Conservation (phyloP, 2,113 vertebrate species). For the Notothenia rossii region DNA sequence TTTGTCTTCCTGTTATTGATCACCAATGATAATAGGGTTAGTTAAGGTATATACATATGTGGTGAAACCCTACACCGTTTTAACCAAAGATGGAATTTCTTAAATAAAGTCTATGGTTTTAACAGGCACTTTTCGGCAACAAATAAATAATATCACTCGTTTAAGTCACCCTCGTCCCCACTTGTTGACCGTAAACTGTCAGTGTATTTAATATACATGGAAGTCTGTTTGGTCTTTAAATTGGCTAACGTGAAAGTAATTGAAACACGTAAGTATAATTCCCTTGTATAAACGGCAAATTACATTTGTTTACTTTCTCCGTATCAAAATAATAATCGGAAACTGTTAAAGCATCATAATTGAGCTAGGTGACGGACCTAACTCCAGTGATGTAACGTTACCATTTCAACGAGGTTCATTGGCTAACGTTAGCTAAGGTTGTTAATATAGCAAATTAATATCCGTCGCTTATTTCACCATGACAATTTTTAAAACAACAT, state of each 20-base stretch:
- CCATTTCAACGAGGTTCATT: not conserved
- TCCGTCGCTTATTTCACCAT: not conserved
- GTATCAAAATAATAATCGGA: not conserved
- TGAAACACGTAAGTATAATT: not conserved
- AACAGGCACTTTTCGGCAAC: not conserved
- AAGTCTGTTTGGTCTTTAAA: not conserved
- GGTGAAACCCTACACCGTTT: not conserved
- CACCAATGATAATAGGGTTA: too few relatives aligned
- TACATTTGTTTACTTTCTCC: not conserved
- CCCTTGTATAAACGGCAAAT: fast-evolving
- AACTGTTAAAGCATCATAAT: not conserved
- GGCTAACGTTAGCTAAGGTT: conserved; percentile 29
- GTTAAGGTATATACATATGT: not conserved
- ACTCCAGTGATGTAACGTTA: conserved; percentile 48
- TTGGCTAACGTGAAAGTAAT: fast-evolving
- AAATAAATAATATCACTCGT: too few relatives aligned
- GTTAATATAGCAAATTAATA: not conserved
- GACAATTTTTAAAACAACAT: not conserved
- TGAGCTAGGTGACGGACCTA: not conserved
- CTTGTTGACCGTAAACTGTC: not conserved
- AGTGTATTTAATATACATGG: not conserved
- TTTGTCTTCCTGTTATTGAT: too few relatives aligned
- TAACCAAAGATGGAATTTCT: too few relatives aligned
- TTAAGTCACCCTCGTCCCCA: not conserved
- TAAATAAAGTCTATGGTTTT: too few relatives aligned